These are phyloP conservation scores for Phengaris alcon DNA, from an alignment of 2,888 invertebrate species.

Conservation along the genomic window DNA sequence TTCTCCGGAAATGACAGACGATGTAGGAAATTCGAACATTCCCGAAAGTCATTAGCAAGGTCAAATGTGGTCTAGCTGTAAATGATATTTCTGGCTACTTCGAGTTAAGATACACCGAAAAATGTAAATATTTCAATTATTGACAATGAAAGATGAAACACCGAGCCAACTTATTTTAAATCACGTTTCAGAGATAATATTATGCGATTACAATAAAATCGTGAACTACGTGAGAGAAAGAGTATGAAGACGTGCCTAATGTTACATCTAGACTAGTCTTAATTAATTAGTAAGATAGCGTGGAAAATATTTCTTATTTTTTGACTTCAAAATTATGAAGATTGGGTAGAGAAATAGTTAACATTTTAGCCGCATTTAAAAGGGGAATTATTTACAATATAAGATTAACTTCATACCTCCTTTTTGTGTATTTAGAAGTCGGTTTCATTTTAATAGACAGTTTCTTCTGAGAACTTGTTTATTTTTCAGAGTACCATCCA, in stretches of 20 bases:
- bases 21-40: too few species aligned
- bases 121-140: background rate
- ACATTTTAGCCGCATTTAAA: too few species aligned
- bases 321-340: too few species aligned
- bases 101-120: background rate
- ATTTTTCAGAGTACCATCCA: too few species aligned
- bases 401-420: too few species aligned
- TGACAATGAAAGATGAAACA: background rate
- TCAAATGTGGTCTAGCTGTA: background rate
- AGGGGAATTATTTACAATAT: too few species aligned
- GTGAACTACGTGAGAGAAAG: background rate
- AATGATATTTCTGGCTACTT: background rate
- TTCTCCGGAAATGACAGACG: too few species aligned
- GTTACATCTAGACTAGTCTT: background rate
- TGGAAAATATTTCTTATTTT: background rate
- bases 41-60: too few species aligned
- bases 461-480: too few species aligned
- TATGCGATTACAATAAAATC: background rate
- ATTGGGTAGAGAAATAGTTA: too few species aligned
- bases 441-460: too few species aligned
- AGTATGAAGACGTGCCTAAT: background rate
- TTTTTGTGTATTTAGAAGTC: too few species aligned
- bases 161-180: background rate
- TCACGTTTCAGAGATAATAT: constrained; percentile 1
- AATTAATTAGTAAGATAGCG: background rate